These are phyloP conservation scores for Agrotis ipsilon DNA, from an alignment of 2,888 invertebrate genomes.

Conservation along the genomic window DNA sequence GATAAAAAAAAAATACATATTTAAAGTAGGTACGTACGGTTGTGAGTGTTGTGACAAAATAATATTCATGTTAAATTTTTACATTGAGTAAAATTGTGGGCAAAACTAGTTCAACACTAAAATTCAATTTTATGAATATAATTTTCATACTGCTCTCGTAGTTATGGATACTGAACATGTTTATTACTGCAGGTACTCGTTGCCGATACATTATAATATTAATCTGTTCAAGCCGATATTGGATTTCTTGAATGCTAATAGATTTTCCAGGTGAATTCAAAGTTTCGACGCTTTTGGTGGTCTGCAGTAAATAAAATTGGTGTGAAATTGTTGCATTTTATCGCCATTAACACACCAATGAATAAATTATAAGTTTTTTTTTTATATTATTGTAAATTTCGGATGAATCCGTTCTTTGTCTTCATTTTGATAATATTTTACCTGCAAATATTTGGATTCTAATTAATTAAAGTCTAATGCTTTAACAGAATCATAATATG, in stretches of 20 bases:
- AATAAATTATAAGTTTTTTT: conserved; percentile 1
- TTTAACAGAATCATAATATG: too few relatives aligned
- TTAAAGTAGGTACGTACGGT: too few relatives aligned
- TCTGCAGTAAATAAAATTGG: conserved; percentile 8
- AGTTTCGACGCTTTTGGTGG: conserved; percentile 16
- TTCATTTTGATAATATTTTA: too few relatives aligned
- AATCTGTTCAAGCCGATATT: neutral
- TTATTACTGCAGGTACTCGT: conserved; percentile 21
- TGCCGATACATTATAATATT: neutral
- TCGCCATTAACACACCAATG: neutral
- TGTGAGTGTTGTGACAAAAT: too few relatives aligned
- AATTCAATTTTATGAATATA: conserved; percentile 17
- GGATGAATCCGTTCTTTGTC: neutral
- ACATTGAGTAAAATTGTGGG: too few relatives aligned
- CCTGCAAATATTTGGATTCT: too few relatives aligned
- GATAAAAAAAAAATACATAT: too few relatives aligned
- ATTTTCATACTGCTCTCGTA: conserved; percentile 10
- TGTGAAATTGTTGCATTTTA: neutral
- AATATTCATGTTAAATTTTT: too few relatives aligned
- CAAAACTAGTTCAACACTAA: neutral
- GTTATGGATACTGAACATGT: conserved; percentile 16
- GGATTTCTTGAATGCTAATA: conserved; percentile 16
- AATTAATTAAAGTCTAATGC: too few relatives aligned
- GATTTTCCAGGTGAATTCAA: neutral
- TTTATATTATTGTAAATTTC: neutral